These are phyloP conservation scores for Mesitornis unicolor DNA, from an alignment of 2,113 vertebrate species.

Conservation along the genomic window DNA sequence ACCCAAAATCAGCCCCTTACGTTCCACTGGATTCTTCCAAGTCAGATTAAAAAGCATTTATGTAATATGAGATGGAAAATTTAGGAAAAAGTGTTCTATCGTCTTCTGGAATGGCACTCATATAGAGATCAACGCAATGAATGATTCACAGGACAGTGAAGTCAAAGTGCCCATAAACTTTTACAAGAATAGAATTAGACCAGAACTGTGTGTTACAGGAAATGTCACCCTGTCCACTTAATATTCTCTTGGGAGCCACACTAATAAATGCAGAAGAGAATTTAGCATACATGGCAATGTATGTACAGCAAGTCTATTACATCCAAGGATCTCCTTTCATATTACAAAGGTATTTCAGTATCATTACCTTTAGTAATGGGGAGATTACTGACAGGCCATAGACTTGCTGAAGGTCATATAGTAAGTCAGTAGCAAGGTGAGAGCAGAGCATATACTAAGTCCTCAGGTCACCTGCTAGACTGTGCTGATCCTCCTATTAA, in stretches of 20 bases:
- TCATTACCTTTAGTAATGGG: not conserved
- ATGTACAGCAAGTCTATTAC: not conserved
- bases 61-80: not conserved
- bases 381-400: not conserved
- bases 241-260: not conserved
- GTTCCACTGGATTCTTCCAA: not conserved
- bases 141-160: not conserved
- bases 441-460: not conserved
- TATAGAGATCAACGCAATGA: not conserved
- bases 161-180: constrained; percentile 42
- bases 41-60: not conserved
- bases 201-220: not conserved
- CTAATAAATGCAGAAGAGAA: not conserved
- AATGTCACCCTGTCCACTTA: constrained; percentile 26
- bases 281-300: not conserved
- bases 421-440: not conserved
- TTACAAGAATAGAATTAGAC: not conserved
- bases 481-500: not conserved
- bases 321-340: not conserved
- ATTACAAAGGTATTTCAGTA: not conserved
- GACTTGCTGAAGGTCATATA: not conserved
- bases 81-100: not conserved
- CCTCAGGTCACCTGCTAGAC: not conserved
- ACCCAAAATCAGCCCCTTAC: not conserved
- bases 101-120: not conserved